Evolutionary conservation across 2,888 invertebrate genomes (phyloP).

Genomic region (Coelogynopora nodosa): DNA sequence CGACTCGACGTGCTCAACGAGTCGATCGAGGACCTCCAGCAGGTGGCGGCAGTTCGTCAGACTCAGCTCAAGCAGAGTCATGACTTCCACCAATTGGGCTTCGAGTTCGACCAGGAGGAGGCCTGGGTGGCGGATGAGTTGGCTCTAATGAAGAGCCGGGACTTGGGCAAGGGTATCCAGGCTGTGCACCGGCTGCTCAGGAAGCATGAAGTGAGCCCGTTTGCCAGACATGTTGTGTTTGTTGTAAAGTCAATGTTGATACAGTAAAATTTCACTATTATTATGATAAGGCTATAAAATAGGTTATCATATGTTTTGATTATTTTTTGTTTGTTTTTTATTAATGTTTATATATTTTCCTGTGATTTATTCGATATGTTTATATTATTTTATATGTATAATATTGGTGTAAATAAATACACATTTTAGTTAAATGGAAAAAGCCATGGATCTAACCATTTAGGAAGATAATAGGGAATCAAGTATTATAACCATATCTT

Average conservation of each 20-base stretch:
- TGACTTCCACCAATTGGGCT: slow-evolving; percentile 87
- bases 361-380: too few species aligned
- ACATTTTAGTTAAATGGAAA: too few species aligned
- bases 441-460: too few species aligned
- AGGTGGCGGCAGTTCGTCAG: slow-evolving; percentile 71
- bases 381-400: too few species aligned
- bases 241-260: too few species aligned
- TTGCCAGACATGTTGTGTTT: not conserved
- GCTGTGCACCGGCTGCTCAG: slow-evolving; percentile 83
- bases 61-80: slow-evolving; percentile 83
- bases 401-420: too few species aligned
- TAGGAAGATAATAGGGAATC: too few species aligned
- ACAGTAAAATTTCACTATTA: too few species aligned
- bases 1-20: not conserved
- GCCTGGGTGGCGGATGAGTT: slow-evolving; percentile 93
- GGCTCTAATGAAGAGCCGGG: slow-evolving; percentile 83
- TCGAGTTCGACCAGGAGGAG: slow-evolving; percentile 95
- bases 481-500: too few species aligned
- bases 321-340: too few species aligned
- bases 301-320: too few species aligned
- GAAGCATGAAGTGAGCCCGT: slow-evolving; percentile 73
- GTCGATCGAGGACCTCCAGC: slow-evolving; percentile 51
- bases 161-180: slow-evolving; percentile 84
- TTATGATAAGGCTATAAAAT: not conserved
- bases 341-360: too few species aligned